A percentile compares a stretch with the other conserved stretches of the same genome.
Evolutionary conservation across 2,797 vertebrate species (phyloP).

Genomic region (Myiotriccus ornatus): DNA sequence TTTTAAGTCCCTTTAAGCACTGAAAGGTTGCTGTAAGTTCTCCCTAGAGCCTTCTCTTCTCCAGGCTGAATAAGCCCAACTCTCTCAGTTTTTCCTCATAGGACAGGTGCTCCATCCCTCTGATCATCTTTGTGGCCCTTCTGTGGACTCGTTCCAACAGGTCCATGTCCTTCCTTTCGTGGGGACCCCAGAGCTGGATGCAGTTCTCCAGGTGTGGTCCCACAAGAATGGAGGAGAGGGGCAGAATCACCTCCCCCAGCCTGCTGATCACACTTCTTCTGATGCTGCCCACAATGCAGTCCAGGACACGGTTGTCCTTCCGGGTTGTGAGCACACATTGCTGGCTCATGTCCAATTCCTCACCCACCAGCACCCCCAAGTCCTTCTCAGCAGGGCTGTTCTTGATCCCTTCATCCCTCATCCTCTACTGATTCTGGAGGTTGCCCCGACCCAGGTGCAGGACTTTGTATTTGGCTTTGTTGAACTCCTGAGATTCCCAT

Average conservation of each 20-base stretch:
- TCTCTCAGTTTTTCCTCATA: not conserved
- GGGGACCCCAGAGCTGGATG: not conserved
- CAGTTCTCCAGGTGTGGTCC: not conserved
- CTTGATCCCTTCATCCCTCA: not conserved
- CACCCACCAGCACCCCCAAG: not conserved
- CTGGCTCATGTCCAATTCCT: not conserved
- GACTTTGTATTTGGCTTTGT: not conserved
- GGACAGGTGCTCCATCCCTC: not conserved
- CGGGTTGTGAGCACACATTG: not conserved
- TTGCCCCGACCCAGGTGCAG: not conserved
- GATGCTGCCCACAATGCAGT: too few relatives aligned
- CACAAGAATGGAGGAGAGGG: not conserved
- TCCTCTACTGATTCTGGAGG: not conserved
- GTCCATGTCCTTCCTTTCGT: not conserved
- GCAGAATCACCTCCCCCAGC: not conserved
- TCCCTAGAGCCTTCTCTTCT: not conserved
- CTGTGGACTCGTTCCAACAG: not conserved
- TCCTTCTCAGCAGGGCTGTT: not conserved
- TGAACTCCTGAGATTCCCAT: not conserved
- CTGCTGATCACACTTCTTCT: not conserved
- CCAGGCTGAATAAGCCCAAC: not conserved
- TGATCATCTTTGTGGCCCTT: not conserved
- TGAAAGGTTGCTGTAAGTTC: not conserved
- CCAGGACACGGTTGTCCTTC: not conserved
- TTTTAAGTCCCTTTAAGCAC: not conserved